Evolutionary conservation across 2,888 invertebrate genomes (phyloP).

Genomic region (Drosophila glabriapex): DNA sequence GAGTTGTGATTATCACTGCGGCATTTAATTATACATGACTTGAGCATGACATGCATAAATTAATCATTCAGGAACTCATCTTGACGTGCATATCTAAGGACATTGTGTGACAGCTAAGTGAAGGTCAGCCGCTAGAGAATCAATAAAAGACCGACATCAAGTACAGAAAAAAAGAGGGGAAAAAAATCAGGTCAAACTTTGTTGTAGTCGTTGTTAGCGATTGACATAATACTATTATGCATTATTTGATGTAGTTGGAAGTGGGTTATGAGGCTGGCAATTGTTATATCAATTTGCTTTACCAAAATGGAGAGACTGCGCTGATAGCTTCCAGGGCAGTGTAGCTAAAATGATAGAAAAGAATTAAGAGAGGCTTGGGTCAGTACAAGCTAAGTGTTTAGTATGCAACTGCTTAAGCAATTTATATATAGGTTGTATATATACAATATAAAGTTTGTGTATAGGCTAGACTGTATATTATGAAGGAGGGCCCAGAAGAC

Average conservation of each 20-base stretch:
- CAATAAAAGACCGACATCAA: constrained; percentile 52
- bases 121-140: constrained; percentile 63
- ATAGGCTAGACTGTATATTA: background rate
- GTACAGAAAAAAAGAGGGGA: background rate
- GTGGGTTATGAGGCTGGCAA: constrained; percentile 9
- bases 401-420: constrained; percentile 22
- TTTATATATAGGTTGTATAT: background rate
- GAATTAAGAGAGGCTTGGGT: constrained; percentile 48
- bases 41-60: constrained; percentile 50
- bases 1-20: constrained; percentile 38
- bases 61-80: constrained; percentile 41
- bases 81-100: constrained; percentile 11
- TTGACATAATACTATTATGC: constrained; percentile 1
- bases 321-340: constrained; percentile 72
- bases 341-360: constrained; percentile 80
- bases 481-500: constrained; percentile 2
- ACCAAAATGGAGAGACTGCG: constrained; percentile 70
- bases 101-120: constrained; percentile 10
- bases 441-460: background rate
- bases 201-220: constrained; percentile 3
- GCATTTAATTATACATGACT: constrained; percentile 42
- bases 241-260: background rate
- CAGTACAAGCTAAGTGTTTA: constrained; percentile 47
- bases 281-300: constrained; percentile 47
- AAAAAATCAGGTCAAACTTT: constrained; percentile 16